Evolutionary conservation across 2,888 invertebrate genomes (phyloP), one percentile per base, ranked within the genome.

Genomic region (Lathronympha strigana): DNA sequence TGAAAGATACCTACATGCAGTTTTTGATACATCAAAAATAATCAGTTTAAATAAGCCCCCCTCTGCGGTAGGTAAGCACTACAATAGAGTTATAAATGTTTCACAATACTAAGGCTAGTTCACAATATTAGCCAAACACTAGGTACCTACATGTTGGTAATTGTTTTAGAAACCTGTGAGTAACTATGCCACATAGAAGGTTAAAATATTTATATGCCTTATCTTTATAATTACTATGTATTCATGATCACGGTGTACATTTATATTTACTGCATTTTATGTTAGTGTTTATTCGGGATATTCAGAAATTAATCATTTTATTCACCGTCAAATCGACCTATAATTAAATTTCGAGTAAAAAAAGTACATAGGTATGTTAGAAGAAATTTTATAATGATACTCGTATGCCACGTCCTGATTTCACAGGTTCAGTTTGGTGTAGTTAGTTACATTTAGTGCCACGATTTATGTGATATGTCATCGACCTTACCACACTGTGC

Each of bases 211-310:
- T 33, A 33, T 33, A 5, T 23, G 36, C 21, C 21, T 21, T 36
- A n/a, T 53, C 36, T 53, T 23, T 53, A 36, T 53, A n/a, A 53
- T 36, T 21, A 8, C 15, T 53, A 19, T 53, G 13, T 53, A 33
- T 13, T 51, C 21, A 36, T 21, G 15, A 8, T 36, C 13, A 36
- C 19, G 13, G 21, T n/a, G 6, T 3, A 38, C 15, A 15, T 2
- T 15, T 38, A 8, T 28, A 4, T 28, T 28, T 28, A 28, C 28
- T 28, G 2, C 1, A 28, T 28, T 28, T n/a, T n/a, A n/a, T n/a
- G n/a, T n/a, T 31, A 31, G 11, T 11, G n/a, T n/a, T n/a, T n/a
- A n/a, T n/a, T 38, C n/a, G 4, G 3, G 15, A n/a, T n/a, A 38
- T 38, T 38, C 15, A 38, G 36, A 15, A 38, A 38, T 38, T 38